These are phyloP conservation scores for Ethmia dodecea DNA, from an alignment of 2,888 invertebrate species.

Conservation along the genomic window DNA sequence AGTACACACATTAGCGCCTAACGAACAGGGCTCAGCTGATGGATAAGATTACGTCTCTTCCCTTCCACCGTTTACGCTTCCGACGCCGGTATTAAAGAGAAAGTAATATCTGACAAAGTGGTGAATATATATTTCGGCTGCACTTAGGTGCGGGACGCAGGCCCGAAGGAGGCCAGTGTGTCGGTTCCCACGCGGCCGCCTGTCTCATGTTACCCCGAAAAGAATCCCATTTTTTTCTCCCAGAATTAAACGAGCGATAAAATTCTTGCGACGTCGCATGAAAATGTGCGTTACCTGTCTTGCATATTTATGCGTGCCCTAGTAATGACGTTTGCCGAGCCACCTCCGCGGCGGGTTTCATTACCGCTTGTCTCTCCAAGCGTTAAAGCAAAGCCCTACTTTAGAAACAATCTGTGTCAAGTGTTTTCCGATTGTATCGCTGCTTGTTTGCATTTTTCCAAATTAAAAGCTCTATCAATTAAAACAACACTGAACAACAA, in stretches of 20 bases:
- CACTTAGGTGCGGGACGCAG: slow-evolving; percentile 60
- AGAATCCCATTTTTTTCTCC: slow-evolving; percentile 70
- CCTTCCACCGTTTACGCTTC: slow-evolving; percentile 49
- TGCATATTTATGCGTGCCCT: slow-evolving; percentile 75
- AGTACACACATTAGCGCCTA: slow-evolving; percentile 61
- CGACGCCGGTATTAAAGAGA: slow-evolving; percentile 54
- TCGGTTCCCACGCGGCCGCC: slow-evolving; percentile 67
- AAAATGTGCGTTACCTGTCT: slow-evolving; percentile 77
- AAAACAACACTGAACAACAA: slow-evolving; percentile 38
- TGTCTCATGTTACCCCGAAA: slow-evolving; percentile 65
- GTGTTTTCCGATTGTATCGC: slow-evolving; percentile 55
- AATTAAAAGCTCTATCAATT: slow-evolving; percentile 50
- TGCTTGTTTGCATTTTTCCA: slow-evolving; percentile 53
- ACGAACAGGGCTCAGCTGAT: slow-evolving; percentile 59
- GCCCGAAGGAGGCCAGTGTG: slow-evolving; percentile 46
- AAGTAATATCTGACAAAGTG: slow-evolving; percentile 68
- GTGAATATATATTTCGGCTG: slow-evolving; percentile 65
- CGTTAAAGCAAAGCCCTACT: slow-evolving; percentile 52
- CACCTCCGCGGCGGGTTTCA: slow-evolving; percentile 54
- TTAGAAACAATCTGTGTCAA: slow-evolving; percentile 64
- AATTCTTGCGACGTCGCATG: slow-evolving; percentile 77
- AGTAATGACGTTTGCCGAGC: slow-evolving; percentile 74
- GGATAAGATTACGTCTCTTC: slow-evolving; percentile 62
- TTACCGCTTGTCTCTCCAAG: slow-evolving; percentile 54
- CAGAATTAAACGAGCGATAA: slow-evolving; percentile 76